Percentiles rank a stretch among this genome's conserved stretches.
Conservation (phyloP, 2,113 vertebrate genomes). For the Megaceryle maxima region DNA sequence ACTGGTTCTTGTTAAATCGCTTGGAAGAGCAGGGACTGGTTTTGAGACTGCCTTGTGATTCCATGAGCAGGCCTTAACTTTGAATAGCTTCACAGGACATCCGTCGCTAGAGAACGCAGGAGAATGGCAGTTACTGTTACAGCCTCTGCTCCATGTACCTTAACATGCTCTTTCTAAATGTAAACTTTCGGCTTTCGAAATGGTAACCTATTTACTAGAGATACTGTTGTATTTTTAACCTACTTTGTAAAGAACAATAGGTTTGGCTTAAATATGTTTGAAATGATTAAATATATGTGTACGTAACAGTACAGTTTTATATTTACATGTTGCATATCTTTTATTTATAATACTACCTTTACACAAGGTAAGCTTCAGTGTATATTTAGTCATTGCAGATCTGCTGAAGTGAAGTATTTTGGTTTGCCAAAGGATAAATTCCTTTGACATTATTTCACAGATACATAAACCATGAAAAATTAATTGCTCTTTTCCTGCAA, state of each 20-base stretch:
- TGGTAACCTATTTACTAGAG: not conserved
- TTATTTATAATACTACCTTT: not conserved
- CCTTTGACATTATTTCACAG: not conserved
- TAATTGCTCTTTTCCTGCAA: not conserved
- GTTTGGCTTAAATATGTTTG: not conserved
- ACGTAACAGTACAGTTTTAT: not conserved
- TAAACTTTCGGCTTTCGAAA: not conserved
- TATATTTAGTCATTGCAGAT: not conserved
- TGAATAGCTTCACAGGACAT: not conserved
- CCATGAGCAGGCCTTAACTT: not conserved
- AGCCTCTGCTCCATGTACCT: not conserved
- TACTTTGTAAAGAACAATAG: not conserved
- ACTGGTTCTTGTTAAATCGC: not conserved
- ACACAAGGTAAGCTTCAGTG: not conserved
- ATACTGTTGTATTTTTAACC: not conserved
- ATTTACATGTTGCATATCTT: not conserved
- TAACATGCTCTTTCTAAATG: not conserved
- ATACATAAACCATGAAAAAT: not conserved
- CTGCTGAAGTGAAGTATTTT: not conserved
- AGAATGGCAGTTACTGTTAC: not conserved
- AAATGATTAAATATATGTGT: not conserved
- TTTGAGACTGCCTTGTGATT: not conserved
- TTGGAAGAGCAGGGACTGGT: not conserved
- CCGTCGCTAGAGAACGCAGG: not conserved
- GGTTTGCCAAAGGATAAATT: not conserved